phyloP scores from a whole-genome alignment of 2,113 vertebrate species.

The Bubo scandiacus region DNA sequence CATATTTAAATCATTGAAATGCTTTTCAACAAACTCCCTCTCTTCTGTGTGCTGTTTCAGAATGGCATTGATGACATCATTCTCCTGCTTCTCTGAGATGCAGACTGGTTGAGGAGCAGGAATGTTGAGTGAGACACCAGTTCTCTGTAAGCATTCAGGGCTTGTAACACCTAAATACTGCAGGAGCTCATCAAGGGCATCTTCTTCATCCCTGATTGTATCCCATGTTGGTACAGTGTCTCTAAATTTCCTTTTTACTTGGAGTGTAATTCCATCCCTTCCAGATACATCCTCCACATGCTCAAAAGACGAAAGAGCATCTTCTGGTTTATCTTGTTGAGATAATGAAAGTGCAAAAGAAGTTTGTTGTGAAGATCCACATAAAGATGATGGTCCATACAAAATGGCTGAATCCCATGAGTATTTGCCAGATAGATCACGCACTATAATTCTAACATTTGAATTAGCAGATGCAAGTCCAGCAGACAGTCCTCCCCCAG shows the following conservation, averaged over 20 bases:
- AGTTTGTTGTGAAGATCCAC: slow-evolving; percentile 69
- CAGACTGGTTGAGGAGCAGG: slow-evolving; percentile 91
- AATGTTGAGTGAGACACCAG: slow-evolving; percentile 92
- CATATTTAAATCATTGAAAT: slow-evolving; percentile 91
- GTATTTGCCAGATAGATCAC: slow-evolving; percentile 97
- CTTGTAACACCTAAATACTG: slow-evolving; percentile 94
- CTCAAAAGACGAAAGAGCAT: slow-evolving; percentile 59
- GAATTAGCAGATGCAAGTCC: slow-evolving; percentile 90
- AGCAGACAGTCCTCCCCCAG: slow-evolving; percentile 92
- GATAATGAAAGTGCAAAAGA: slow-evolving; percentile 70
- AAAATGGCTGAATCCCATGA: slow-evolving; percentile 96
- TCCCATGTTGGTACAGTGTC: slow-evolving; percentile 94
- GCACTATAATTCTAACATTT: slow-evolving; percentile 91
- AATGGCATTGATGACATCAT: slow-evolving; percentile 97
- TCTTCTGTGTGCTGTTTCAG: slow-evolving; percentile 94
- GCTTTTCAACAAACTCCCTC: slow-evolving; percentile 88
- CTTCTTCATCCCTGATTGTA: slow-evolving; percentile 89
- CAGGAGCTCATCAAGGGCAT: slow-evolving; percentile 93
- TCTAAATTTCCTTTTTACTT: slow-evolving; percentile 86
- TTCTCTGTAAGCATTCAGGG: slow-evolving; percentile 94
- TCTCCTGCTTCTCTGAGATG: slow-evolving; percentile 98
- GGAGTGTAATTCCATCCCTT: slow-evolving; percentile 80
- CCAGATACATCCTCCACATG: slow-evolving; percentile 72
- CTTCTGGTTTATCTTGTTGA: slow-evolving; percentile 76
- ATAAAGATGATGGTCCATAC: slow-evolving; percentile 86